Evolutionary conservation across 2,888 invertebrate species (phyloP).

Genomic region (Gortyna flavago): DNA sequence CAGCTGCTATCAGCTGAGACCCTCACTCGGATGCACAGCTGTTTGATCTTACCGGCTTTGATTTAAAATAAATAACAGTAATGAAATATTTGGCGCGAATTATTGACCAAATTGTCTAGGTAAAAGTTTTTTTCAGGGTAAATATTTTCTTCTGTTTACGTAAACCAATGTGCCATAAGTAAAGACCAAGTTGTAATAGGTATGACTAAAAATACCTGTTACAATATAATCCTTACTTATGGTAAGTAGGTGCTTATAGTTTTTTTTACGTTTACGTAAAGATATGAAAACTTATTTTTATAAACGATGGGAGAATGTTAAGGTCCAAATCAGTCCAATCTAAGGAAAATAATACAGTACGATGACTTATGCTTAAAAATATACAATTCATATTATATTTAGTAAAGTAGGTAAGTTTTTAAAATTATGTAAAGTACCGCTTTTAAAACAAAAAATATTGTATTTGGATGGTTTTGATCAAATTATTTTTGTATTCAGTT

Average conservation of each 20-base stretch:
- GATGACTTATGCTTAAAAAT: background rate
- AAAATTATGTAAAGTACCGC: background rate
- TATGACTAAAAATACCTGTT: background rate
- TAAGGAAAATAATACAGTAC: background rate
- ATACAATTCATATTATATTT: background rate
- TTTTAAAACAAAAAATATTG: background rate
- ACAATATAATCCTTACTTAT: background rate
- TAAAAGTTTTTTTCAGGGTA: constrained; percentile 15
- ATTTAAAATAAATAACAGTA: constrained; percentile 52
- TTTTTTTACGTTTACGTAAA: background rate
- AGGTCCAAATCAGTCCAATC: background rate
- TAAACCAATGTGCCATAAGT: background rate
- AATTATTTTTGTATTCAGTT: background rate
- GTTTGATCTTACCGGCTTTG: constrained; percentile 66
- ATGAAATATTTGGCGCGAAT: constrained; percentile 15
- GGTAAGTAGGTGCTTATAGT: background rate
- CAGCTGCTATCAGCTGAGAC: constrained; percentile 84
- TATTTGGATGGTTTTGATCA: background rate
- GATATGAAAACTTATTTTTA: background rate
- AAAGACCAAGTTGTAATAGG: background rate
- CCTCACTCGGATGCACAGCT: constrained; percentile 76
- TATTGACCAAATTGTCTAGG: constrained; percentile 1
- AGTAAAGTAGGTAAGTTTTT: background rate
- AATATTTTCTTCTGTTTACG: background rate
- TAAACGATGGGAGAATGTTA: no score